A percentile compares a stretch with the other conserved stretches of the same genome.
These are phyloP conservation scores for pig (Sus scrofa) DNA, from an alignment of 2,113 vertebrate genomes.

Conservation along the genomic window T2T-Sscrofa CM000812.6:246331001-246331500, in stretches of 20 bases:
- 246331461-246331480: background rate
- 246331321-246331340: background rate
- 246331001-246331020: slow-evolving; percentile 18
- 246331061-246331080: background rate
- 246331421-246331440: background rate
- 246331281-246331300: background rate
- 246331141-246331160: background rate
- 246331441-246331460: background rate
- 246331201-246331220: background rate
- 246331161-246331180: background rate
- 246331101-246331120: background rate
- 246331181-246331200: slow-evolving; percentile 3
- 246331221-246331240: background rate
- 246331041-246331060: background rate
- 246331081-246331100: background rate
- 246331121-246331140: background rate
- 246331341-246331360: background rate
- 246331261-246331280: background rate
- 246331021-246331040: background rate
- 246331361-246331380: background rate
- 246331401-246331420: background rate
- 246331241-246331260: background rate
- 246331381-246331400: background rate
- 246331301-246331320: background rate
- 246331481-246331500: background rate